Base-by-base conservation (phyloP, 1,140 invertebrate genomes). In the Planococcus citri region DNA sequence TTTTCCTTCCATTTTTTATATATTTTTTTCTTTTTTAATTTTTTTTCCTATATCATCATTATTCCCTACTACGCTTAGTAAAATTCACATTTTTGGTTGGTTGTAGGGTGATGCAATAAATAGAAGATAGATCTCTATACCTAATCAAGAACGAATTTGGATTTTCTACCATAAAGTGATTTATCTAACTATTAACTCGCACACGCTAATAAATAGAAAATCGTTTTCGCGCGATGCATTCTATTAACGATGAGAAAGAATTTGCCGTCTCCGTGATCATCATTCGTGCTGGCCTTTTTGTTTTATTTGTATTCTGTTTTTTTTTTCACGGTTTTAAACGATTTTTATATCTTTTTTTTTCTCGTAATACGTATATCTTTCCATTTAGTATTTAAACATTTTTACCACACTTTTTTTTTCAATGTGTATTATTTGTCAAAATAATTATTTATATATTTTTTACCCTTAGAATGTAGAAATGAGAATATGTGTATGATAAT, bases 401-500 rank as follows among this genome's bases (percentile, higher is more conserved):
- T 29, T 29, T 70, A 68, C 41, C 41, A 51, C 41, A 70, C 41
- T 70, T 70, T 37, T 70, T 70, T 70, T 33, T 70, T 67, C 38
- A 17, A 67, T 38, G 27, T 68, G 60, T 70, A 69, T 69, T 33
- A 70, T 51, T 51, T 51, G 41, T 51, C 41, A 51, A 51, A 51
- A 14, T 51, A 51, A 51, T 51, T 68, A 68, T 57, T 69, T 68
- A 71, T 38, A 51, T 64, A 61, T 68, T 68, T 29, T 37, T 71
- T 68, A 22, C 64, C 10, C 37, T 24, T 25, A 64, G 60, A 64
- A 64, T 64, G 3, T 51, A 51, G 41, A n/a, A n/a, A 20, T 51
- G 41, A 51, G 41, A n/a, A 51, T 51, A 51, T 64, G 60, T 64
- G 60, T 64, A 64, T 27, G 22, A 64, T 64, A 64, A 58, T 20